Conservation (phyloP, 2,797 vertebrate species). For the Zenarchopterus dispar region DNA sequence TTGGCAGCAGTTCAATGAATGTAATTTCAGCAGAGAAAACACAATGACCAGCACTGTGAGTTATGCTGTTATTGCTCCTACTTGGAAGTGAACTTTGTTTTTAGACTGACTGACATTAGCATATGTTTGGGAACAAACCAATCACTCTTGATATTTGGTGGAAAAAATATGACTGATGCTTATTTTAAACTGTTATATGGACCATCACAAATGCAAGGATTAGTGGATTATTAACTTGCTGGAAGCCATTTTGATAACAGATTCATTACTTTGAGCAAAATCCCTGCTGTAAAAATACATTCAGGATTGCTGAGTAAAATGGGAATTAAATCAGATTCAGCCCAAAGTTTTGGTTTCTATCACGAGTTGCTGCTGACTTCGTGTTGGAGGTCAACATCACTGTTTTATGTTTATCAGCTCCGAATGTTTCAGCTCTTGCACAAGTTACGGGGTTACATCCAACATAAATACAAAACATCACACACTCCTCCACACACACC, state of each 20-base stretch:
- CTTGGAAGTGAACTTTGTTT: slow-evolving; percentile 22
- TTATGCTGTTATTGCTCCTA: slow-evolving; percentile 7
- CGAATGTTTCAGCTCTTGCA: too few relatives aligned
- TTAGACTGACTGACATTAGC: slow-evolving; percentile 15
- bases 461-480: too few relatives aligned
- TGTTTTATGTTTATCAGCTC: too few relatives aligned
- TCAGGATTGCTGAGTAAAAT: neutral
- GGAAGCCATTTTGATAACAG: neutral
- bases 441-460: too few relatives aligned
- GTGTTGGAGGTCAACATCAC: too few relatives aligned
- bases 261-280: slow-evolving; percentile 19
- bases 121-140: slow-evolving; percentile 21
- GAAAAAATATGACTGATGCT: slow-evolving; percentile 18
- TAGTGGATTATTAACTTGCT: neutral
- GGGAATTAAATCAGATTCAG: too few relatives aligned
- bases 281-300: neutral
- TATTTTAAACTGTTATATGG: neutral
- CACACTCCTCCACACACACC: too few relatives aligned
- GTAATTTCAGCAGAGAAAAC: slow-evolving; percentile 29
- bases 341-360: too few relatives aligned
- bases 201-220: neutral
- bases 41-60: slow-evolving; percentile 8
- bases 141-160: neutral
- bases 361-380: too few relatives aligned
- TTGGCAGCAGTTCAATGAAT: slow-evolving; percentile 23